Conservation (phyloP, 2,113 vertebrate species). For the Chionis minor region DNA sequence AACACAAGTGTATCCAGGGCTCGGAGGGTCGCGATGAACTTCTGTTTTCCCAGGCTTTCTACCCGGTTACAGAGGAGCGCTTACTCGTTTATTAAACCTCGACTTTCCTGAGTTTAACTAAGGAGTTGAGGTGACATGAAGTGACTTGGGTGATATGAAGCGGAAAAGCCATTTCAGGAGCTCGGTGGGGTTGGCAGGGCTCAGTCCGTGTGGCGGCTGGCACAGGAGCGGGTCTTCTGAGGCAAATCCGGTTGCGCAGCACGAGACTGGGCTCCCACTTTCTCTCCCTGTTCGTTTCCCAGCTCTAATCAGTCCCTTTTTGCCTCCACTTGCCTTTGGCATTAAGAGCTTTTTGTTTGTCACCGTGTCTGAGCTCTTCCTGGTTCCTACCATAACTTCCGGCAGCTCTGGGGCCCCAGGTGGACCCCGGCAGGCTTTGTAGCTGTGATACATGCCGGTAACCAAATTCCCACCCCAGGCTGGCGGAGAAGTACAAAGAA, state of each 20-base stretch:
- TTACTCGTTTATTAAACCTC: rapidly evolving
- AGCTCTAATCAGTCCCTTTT: not conserved
- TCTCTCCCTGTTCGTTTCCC: not conserved
- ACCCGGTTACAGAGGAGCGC: not conserved
- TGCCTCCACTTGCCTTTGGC: not conserved
- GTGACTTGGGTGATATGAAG: rapidly evolving
- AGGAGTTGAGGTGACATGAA: not conserved
- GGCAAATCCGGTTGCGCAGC: not conserved
- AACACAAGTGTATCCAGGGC: rapidly evolving
- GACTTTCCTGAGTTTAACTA: rapidly evolving
- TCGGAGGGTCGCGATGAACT: rapidly evolving
- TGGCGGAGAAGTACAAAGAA: slow-evolving; percentile 95
- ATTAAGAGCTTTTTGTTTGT: not conserved
- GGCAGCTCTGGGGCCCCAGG: not conserved
- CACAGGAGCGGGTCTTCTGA: not conserved
- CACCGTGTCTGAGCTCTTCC: not conserved
- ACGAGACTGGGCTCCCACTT: rapidly evolving
- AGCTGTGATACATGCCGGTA: not conserved
- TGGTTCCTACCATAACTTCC: not conserved
- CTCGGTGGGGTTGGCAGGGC: rapidly evolving
- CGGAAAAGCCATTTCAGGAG: not conserved
- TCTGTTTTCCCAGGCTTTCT: not conserved
- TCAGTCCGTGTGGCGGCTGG: rapidly evolving
- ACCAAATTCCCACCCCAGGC: slow-evolving; percentile 61
- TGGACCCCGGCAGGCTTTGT: not conserved